Percentiles rank a stretch among this genome's conserved stretches.
Evolutionary conservation across 2,113 vertebrate species (phyloP).

Genomic region (Catagonus wagneri): DNA sequence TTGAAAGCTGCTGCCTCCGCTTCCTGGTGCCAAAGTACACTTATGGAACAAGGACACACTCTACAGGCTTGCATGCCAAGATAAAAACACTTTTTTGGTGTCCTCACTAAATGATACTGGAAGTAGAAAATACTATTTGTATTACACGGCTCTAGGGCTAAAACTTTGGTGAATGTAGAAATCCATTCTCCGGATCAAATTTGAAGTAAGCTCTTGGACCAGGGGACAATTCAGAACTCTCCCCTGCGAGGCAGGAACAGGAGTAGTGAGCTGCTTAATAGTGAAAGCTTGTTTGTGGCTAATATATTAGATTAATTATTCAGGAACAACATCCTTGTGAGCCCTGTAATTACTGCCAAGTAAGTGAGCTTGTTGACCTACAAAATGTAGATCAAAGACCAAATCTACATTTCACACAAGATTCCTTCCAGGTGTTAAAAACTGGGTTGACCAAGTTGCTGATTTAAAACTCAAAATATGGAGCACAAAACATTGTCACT

Average conservation of each 20-base stretch:
- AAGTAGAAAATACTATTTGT: slow-evolving; percentile 67
- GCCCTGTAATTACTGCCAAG: slow-evolving; percentile 64
- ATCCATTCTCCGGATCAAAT: not conserved
- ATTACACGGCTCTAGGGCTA: slow-evolving; percentile 58
- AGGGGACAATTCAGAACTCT: not conserved
- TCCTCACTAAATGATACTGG: slow-evolving; percentile 57
- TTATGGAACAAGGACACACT: slow-evolving; percentile 24
- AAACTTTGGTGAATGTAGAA: slow-evolving; percentile 60
- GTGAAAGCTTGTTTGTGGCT: slow-evolving; percentile 59
- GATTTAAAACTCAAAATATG: slow-evolving; percentile 35
- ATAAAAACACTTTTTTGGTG: slow-evolving; percentile 48
- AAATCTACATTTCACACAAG: slow-evolving; percentile 67
- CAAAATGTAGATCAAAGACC: slow-evolving; percentile 74
- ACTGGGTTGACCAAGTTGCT: slow-evolving; percentile 19
- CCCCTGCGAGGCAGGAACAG: not conserved
- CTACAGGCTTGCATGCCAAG: not conserved
- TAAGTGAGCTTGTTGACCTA: slow-evolving; percentile 65
- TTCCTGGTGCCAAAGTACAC: slow-evolving; percentile 41
- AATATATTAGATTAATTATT: slow-evolving; percentile 60
- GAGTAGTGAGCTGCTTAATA: not conserved
- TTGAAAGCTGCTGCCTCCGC: slow-evolving; percentile 1
- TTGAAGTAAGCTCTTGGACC: slow-evolving; percentile 40
- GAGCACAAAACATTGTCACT: slow-evolving; percentile 5
- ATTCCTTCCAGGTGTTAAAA: slow-evolving; percentile 60
- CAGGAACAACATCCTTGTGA: slow-evolving; percentile 46